A percentile compares a stretch with the other conserved stretches of the same genome.
Conservation (phyloP, 2,797 vertebrate genomes). For the Spea hammondii region DNA sequence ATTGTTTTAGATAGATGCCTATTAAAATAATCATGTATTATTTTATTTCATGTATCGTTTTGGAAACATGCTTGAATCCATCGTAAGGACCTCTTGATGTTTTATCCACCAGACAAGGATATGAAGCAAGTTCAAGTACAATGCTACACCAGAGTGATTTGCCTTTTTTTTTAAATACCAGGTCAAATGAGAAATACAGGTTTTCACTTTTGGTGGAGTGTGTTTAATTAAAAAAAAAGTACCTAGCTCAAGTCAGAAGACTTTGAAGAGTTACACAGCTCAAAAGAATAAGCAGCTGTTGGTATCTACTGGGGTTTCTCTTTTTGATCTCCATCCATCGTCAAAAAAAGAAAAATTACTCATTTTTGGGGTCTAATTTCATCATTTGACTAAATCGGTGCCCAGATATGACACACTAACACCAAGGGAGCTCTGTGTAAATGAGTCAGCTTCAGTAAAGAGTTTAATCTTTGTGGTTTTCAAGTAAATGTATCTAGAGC, state of each 20-base stretch:
- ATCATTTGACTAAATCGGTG: constrained; percentile 23
- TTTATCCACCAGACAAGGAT: too few species aligned
- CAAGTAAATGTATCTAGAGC: too few species aligned
- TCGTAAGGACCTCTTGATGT: too few species aligned
- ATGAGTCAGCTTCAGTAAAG: constrained; percentile 22
- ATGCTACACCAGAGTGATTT: too few species aligned
- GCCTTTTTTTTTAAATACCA: too few species aligned
- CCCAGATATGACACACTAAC: constrained; percentile 32
- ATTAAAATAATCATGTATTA: too few species aligned
- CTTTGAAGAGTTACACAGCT: constrained; percentile 1
- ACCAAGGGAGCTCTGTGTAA: constrained; percentile 13
- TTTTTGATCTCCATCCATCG: constrained; percentile 13
- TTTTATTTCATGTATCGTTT: too few species aligned
- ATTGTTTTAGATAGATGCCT: too few species aligned
- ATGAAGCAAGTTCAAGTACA: too few species aligned
- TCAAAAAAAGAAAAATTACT: background rate
- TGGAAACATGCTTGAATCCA: too few species aligned
- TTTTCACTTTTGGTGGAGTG: too few species aligned
- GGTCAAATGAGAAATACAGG: too few species aligned
- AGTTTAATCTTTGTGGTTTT: background rate
- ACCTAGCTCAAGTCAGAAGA: background rate
- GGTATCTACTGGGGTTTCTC: background rate
- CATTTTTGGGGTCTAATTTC: constrained; percentile 15
- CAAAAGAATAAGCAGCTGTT: constrained; percentile 11
- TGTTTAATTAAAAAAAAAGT: background rate